Base-by-base conservation (phyloP, 2,797 vertebrate species). In the Pipistrellus pipistrellus region DNA sequence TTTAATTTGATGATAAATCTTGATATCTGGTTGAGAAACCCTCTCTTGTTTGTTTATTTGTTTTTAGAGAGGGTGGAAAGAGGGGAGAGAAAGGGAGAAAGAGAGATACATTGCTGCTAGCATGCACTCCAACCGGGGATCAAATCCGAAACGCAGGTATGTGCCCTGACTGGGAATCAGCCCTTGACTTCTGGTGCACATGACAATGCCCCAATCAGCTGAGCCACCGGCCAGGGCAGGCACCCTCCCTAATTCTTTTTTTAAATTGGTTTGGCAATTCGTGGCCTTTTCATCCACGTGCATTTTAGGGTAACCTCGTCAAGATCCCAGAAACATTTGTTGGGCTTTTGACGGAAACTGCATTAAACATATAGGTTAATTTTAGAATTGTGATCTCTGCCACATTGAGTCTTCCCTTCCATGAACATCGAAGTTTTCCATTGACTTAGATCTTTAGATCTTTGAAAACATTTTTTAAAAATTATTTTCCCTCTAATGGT, bases 361-460 rank as follows among this genome's bases (percentile, higher is more conserved):
- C 32, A 2, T 3, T n/a, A 81, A 41, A 12, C 12, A 20, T 72
- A 8, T 7, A 15, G 32, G 30, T 53, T 59, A 18, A 51, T 69
- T 32, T 71, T 10, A 8, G 4, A 25, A 23, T 32, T n/a, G 32
- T 46, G 25, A 8, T 21, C 18, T 20, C 35, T 8, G 6, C 27
- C 7, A 1, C 15, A 2, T 7, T 0, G 62, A 14, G 64, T 25
- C 77, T 57, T 64, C 25, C 71, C 27, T 3, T 46, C 55, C 4
- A 0, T 0, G 27, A 20, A 5, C 25, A 51, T 57, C 13, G 8
- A 1, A 23, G 75, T 18, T 32, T 62, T 57, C 10, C 9, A 2
- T 4, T 12, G 8, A 10, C 48, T 87, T 17, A 18, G 48, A 66
- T 92, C 53, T 41, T 35, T 9, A 20, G 3, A 4, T 27, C 84